Evolutionary conservation across 2,888 invertebrate genomes (phyloP).

Genomic region (Caenorhabditis uteleia): DNA sequence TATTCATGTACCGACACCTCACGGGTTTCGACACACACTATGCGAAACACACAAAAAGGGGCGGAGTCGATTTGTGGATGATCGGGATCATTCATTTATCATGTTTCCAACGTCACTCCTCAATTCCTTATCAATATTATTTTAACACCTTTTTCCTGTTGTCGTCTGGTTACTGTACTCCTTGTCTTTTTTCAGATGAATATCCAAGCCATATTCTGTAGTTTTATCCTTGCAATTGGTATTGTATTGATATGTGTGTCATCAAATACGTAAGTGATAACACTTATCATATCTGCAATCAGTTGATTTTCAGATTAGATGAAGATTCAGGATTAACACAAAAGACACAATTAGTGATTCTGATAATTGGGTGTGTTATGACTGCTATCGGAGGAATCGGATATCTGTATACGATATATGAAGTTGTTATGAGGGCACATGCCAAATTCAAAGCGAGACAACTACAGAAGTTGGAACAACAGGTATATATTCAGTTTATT

Average conservation of each 20-base stretch:
- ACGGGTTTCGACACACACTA: no score
- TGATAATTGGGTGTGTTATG: constrained; percentile 33
- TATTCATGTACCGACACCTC: no score
- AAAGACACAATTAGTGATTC: constrained; percentile 15
- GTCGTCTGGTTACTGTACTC: background rate
- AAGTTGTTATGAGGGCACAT: constrained; percentile 39
- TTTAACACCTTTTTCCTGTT: background rate
- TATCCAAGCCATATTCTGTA: constrained; percentile 46
- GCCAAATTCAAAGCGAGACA: constrained; percentile 28
- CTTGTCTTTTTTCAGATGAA: constrained; percentile 37
- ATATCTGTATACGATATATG: constrained; percentile 44
- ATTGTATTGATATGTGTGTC: constrained; percentile 46
- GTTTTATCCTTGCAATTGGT: constrained; percentile 44
- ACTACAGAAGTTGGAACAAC: constrained; percentile 47
- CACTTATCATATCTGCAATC: background rate
- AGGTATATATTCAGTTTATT: no score
- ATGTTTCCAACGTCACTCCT: no score
- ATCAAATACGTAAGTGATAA: constrained; percentile 36
- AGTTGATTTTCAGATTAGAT: constrained; percentile 30
- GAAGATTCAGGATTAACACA: constrained; percentile 43
- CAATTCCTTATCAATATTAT: no score
- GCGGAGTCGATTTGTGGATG: no score
- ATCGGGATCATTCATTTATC: no score
- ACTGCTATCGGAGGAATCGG: constrained; percentile 36
- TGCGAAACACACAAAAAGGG: no score